Base-by-base conservation (phyloP, 2,888 invertebrate genomes). In the Eumacrocentrus americanus region DNA sequence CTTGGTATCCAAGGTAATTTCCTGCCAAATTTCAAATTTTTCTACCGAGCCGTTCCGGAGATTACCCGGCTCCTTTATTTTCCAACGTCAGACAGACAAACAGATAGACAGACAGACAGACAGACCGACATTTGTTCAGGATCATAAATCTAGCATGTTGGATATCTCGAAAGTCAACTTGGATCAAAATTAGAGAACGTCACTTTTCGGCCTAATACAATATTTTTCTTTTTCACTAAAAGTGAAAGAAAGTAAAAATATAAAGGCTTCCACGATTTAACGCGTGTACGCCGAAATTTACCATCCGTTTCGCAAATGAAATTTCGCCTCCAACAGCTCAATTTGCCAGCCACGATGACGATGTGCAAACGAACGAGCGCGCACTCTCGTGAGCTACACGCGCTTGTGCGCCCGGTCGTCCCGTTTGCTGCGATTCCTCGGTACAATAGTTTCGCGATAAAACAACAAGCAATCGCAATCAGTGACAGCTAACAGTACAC, bases 391-490 rank as follows among this genome's bases (percentile, higher is more conserved):
- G n/a, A n/a, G n/a, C n/a, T n/a, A 35, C 18, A 35, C 20, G 35
- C 18, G 16, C 14, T 42, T 14, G 29, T 14, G 14, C 22, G 46
- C 46, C 34, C 22, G 12, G 18, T 23, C 37, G 44, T 29, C 29
- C 22, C 23, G 22, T 56, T 37, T 37, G 18, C 46, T 35, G 22
- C 47, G 4, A 47, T 56, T 47, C 35, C 47, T 47, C 23, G 47
- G 23, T 64, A 66, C 64, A 66, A 66, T 61, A 58, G 63, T 47
- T 60, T 61, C 46, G 11, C 62, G 59, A 65, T 50, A 60, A 63
- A 67, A 65, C 64, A 70, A 72, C 71, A 71, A 72, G 66, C 66
- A 63, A 50, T 60, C 62, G 65, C 66, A 68, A 72, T 72, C 69
- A 71, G 65, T 62, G 62, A 60, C 61, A 54, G 52, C n/a, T 29